phyloP scores from a whole-genome alignment of 2,888 invertebrate genomes.

The Chloroclysta siterata region DNA sequence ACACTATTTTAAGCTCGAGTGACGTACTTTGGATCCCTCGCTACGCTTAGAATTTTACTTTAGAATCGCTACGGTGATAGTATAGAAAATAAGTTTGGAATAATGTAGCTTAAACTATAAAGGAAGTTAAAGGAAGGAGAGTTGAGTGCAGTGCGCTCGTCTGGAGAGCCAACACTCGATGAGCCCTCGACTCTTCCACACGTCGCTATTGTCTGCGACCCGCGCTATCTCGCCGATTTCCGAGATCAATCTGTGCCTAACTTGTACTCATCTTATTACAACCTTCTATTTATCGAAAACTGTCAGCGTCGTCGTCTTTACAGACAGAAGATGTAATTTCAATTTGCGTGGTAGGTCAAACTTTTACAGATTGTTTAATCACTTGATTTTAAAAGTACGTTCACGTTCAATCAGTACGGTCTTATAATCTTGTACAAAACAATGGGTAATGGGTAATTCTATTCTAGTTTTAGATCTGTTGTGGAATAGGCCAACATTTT shows the following conservation, averaged over 20 bases:
- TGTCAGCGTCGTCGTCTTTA: neutral
- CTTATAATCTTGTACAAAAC: too few relatives aligned
- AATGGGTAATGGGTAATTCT: too few relatives aligned
- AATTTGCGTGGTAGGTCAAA: neutral
- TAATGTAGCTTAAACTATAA: neutral
- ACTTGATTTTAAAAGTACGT: too few relatives aligned
- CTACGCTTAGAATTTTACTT: too few relatives aligned
- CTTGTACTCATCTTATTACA: slow-evolving; percentile 7
- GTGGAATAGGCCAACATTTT: too few relatives aligned
- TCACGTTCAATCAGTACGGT: too few relatives aligned
- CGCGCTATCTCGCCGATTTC: slow-evolving; percentile 30
- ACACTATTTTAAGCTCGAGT: too few relatives aligned
- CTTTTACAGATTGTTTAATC: neutral
- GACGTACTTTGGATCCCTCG: too few relatives aligned
- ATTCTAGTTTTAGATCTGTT: too few relatives aligned
- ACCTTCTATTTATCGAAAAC: neutral
- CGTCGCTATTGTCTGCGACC: slow-evolving; percentile 36
- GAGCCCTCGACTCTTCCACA: slow-evolving; percentile 51
- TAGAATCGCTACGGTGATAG: too few relatives aligned
- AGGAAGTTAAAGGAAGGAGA: slow-evolving; percentile 41
- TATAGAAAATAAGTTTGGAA: too few relatives aligned
- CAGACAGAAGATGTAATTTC: neutral
- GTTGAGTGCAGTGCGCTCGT: slow-evolving; percentile 70
- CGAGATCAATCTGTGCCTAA: slow-evolving; percentile 26
- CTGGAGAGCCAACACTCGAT: slow-evolving; percentile 74